Percentiles rank a stretch among this genome's conserved stretches.
Evolutionary conservation across 1,140 invertebrate species (phyloP).

Genomic region (Scaptomyza montana): DNA sequence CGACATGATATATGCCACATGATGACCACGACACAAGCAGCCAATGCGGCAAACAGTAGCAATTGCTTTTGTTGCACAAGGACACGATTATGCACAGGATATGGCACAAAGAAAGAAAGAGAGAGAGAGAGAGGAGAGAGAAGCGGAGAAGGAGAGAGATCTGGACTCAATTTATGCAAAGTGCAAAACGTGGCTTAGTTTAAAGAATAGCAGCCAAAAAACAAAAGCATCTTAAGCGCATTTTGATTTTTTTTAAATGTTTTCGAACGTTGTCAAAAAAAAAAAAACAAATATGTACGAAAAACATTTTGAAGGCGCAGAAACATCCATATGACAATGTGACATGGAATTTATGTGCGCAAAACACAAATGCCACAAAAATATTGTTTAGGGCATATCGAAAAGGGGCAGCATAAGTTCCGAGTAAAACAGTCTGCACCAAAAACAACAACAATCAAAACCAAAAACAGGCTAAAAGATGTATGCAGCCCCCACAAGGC

Average conservation of each 20-base stretch:
- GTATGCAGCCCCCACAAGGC: conserved; percentile 13
- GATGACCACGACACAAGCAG: conserved; percentile 50
- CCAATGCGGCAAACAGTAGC: conserved; percentile 79
- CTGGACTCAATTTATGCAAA: conserved; percentile 73
- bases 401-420: conserved; percentile 39
- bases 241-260: conserved; percentile 61
- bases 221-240: conserved; percentile 19
- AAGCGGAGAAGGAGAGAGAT: not conserved
- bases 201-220: not conserved
- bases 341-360: conserved; percentile 55
- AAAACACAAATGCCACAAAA: conserved; percentile 44
- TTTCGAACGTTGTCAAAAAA: conserved; percentile 13
- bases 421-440: conserved; percentile 22
- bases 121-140: not conserved
- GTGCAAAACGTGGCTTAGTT: conserved; percentile 68
- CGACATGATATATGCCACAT: conserved; percentile 81
- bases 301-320: conserved; percentile 29
- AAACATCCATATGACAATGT: conserved; percentile 49
- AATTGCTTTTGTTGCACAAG: conserved; percentile 83
- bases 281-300: not conserved
- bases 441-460: conserved; percentile 3
- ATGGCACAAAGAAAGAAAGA: not conserved
- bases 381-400: conserved; percentile 63
- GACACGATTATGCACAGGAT: conserved; percentile 69
- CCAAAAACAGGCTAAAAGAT: not conserved